Evolutionary conservation across 2,888 invertebrate genomes (phyloP).

Genomic region (Tenodera sinensis): DNA sequence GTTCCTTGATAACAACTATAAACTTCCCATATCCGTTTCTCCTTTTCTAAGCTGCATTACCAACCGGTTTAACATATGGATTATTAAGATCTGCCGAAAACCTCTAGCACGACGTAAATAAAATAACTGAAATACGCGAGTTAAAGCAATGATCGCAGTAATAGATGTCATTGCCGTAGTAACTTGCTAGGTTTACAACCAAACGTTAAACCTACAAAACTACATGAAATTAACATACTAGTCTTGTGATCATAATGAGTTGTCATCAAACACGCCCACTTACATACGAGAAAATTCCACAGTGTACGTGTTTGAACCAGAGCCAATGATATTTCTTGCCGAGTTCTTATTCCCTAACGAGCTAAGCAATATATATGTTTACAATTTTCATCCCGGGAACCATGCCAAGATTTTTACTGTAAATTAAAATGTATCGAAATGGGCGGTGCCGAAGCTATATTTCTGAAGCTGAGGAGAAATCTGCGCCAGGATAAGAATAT

Average conservation of each 20-base stretch:
- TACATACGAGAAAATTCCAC: background rate
- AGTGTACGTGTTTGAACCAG: background rate
- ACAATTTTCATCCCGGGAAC: background rate
- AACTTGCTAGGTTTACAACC: background rate
- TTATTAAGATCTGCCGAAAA: background rate
- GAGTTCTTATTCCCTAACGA: background rate
- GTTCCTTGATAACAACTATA: background rate
- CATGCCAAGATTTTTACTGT: background rate
- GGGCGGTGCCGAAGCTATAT: no score
- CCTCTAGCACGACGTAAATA: background rate
- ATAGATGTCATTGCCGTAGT: background rate
- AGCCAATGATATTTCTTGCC: background rate
- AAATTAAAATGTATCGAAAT: no score
- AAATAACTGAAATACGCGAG: background rate
- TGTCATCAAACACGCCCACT: background rate
- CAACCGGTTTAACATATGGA: background rate
- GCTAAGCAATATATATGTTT: background rate
- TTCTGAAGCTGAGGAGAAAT: background rate
- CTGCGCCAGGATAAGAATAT: background rate
- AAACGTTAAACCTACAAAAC: background rate
- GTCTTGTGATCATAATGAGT: background rate
- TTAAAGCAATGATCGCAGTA: background rate
- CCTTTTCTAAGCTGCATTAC: background rate
- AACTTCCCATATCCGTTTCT: background rate
- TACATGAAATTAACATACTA: background rate